Base-by-base conservation (phyloP, 1,140 invertebrate species). In the Musca vetustissima region DNA sequence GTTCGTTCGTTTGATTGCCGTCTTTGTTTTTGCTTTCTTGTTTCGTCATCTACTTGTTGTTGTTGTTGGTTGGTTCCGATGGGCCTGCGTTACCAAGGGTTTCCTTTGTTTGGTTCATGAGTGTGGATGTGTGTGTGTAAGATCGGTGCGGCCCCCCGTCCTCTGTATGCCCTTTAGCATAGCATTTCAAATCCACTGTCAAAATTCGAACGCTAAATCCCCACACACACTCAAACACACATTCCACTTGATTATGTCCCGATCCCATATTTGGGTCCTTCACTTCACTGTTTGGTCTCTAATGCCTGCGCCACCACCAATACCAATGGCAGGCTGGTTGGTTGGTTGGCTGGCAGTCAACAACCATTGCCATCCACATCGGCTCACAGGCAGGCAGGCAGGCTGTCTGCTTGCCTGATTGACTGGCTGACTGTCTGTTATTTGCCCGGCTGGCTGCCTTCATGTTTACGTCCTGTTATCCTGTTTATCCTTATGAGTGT, bases 31-130 rank as follows among this genome's bases (percentile, higher is more conserved):
- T 43, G 14, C 48, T 68, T 55, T 68, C n/a, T 28, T 59, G 25
- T 48, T 28, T 53, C 2, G 3, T 65, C 32, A 32, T 22, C 70
- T 69, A 49, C 28, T 67, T 69, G 67, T 52, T 67, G 66, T 68
- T 74, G 64, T n/a, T n/a, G 28, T 28, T 3, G 66, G 57, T 61
- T 28, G 28, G 28, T n/a, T n/a, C n/a, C n/a, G n/a, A n/a, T 43
- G 57, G 28, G 67, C 49, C 66, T 72, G 76, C 78, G 78, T 79
- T 80, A 76, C 78, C 72, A 80, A 77, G 76, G 76, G 78, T 79
- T 80, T 80, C 73, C 78, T 80, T 80, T 80, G 78, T 80, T n/a
- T 79, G 28, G 22, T 53, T 52, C 66, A 11, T 47, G 22, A 19
- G 19, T 24, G 48, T 32, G 66, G 4, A 7, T 19, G 49, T 6